A percentile compares a stretch with the other conserved stretches of the same genome.
phyloP scores from a whole-genome alignment of 2,113 vertebrate species.

The Gobio gobio region DNA sequence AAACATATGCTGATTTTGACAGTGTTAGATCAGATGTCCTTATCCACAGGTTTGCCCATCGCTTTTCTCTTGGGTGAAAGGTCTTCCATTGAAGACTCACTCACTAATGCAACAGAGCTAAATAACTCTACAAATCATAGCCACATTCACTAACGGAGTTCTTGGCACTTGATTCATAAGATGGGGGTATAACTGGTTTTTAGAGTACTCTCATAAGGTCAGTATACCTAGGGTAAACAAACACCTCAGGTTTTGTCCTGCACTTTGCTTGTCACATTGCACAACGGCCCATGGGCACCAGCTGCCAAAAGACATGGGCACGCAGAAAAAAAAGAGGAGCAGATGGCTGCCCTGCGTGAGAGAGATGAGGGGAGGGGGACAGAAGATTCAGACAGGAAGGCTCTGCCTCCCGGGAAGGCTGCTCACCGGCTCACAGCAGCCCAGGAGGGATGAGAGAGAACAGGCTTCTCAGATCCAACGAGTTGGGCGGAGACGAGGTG shows the following conservation, averaged over 20 bases:
- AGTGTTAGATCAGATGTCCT: neutral
- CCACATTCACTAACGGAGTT: neutral
- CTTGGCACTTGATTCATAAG: neutral
- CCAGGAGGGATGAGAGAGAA: conserved; percentile 31
- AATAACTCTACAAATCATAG: neutral
- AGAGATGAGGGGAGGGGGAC: conserved; percentile 1
- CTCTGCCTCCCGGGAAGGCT: conserved; percentile 17
- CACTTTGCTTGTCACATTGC: conserved; percentile 36
- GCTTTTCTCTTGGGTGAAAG: neutral
- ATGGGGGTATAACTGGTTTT: neutral
- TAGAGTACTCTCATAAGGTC: neutral
- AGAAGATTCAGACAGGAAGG: conserved; percentile 37
- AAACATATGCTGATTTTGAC: neutral
- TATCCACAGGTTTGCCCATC: neutral
- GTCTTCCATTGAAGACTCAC: neutral
- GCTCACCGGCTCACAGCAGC: conserved; percentile 17
- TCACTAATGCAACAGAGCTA: neutral
- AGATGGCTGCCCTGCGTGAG: conserved; percentile 59
- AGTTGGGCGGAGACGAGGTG: neutral
- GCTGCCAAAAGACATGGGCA: conserved; percentile 20
- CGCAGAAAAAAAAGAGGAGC: conserved; percentile 42
- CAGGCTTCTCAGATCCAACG: neutral
- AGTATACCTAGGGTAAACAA: conserved; percentile 25
- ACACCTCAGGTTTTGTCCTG: conserved; percentile 23
- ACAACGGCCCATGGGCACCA: conserved; percentile 28